These are phyloP conservation scores for Podarcis muralis DNA, from an alignment of 2,113 vertebrate genomes.

Conservation along the genomic window DNA sequence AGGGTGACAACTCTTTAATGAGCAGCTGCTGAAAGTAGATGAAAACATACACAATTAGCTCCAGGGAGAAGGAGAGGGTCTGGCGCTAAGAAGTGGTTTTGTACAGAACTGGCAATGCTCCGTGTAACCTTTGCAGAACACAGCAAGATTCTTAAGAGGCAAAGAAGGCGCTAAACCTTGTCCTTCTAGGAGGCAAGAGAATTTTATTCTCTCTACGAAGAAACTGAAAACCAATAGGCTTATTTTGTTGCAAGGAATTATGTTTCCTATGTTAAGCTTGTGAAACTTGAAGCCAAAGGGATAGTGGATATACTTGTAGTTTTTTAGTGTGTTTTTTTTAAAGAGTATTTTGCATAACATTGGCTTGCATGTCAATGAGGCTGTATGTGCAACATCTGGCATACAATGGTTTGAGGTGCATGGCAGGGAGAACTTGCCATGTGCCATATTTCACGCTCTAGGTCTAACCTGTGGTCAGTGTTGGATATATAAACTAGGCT, in stretches of 20 bases:
- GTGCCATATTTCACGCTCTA: too few relatives aligned
- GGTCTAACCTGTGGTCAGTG: too few relatives aligned
- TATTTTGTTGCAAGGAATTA: background rate
- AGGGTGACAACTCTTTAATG: constrained; percentile 51
- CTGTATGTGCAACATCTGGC: background rate
- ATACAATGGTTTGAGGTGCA: background rate
- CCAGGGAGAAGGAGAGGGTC: background rate
- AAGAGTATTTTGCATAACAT: background rate
- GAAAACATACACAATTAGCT: constrained; percentile 48
- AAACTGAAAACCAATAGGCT: background rate
- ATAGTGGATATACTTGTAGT: background rate
- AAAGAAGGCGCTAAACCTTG: background rate
- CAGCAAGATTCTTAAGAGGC: background rate
- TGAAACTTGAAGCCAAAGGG: background rate
- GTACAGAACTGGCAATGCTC: rapidly evolving
- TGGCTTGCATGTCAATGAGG: background rate
- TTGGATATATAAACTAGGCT: too few relatives aligned
- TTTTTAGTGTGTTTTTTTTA: too few relatives aligned
- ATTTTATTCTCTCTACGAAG: background rate
- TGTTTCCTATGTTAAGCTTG: background rate
- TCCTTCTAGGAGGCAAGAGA: background rate
- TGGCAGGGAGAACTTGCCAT: background rate
- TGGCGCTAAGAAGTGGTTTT: background rate
- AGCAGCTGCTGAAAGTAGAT: constrained; percentile 24
- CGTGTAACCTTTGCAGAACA: background rate